Conservation (phyloP, 2,888 invertebrate species). For the Deilephila porcellus region DNA sequence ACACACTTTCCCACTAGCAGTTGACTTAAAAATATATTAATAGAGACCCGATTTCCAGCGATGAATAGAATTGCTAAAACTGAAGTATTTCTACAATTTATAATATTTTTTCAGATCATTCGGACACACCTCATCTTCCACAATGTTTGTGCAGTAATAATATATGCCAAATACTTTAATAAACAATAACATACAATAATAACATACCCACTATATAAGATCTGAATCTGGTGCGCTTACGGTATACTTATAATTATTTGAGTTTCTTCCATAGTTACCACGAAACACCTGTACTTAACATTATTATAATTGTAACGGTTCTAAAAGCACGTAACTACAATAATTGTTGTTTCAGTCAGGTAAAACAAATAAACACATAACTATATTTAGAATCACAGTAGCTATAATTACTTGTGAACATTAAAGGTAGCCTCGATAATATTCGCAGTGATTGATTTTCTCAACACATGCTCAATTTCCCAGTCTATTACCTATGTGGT, state of each 20-base stretch:
- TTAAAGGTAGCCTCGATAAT: slow-evolving; percentile 30
- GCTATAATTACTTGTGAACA: background rate
- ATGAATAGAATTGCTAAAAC: no score
- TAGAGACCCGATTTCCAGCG: no score
- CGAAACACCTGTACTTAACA: background rate
- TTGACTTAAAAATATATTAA: no score
- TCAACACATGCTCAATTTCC: slow-evolving; percentile 73
- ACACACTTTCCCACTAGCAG: no score
- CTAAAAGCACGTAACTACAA: background rate
- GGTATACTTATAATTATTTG: background rate
- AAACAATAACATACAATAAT: no score
- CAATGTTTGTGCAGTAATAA: no score
- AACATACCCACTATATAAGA: slow-evolving; percentile 14
- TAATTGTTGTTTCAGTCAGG: background rate
- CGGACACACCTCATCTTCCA: no score
- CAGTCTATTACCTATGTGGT: slow-evolving; percentile 50
- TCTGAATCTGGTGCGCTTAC: background rate
- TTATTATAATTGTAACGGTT: background rate
- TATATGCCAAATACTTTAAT: no score
- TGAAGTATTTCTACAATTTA: no score
- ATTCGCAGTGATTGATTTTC: slow-evolving; percentile 70
- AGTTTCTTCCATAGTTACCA: background rate
- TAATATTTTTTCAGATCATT: no score
- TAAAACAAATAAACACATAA: background rate
- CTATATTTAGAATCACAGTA: background rate